Conservation (phyloP, 2,888 invertebrate species). For the Nasonovia ribisnigri region DNA sequence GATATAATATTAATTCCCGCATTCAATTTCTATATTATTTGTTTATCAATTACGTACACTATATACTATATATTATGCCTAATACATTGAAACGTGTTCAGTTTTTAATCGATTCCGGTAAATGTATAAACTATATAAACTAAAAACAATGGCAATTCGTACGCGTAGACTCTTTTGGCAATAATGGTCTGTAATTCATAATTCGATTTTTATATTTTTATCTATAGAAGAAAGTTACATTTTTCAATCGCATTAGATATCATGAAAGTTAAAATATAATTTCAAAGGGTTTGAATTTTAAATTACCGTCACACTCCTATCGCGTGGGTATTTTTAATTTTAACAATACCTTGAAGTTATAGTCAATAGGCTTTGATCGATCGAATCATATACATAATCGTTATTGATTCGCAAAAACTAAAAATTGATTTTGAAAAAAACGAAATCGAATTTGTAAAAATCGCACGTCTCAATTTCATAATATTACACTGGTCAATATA, state of each 20-base stretch:
- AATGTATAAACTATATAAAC: background rate
- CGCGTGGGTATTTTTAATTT: background rate
- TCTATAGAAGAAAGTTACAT: background rate
- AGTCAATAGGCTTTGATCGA: background rate
- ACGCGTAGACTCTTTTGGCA: background rate
- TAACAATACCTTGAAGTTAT: background rate
- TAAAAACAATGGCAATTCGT: background rate
- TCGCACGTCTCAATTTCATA: background rate
- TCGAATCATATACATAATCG: background rate
- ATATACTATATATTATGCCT: background rate
- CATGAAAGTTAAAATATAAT: background rate
- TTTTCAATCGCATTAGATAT: background rate
- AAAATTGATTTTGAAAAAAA: background rate
- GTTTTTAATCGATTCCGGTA: background rate
- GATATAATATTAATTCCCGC: background rate
- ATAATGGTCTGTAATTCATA: too few relatives aligned
- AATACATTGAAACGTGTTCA: background rate
- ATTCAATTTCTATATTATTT: background rate
- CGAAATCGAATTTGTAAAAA: conserved; percentile 22
- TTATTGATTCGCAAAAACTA: background rate
- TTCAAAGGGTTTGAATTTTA: too few relatives aligned
- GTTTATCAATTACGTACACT: background rate
- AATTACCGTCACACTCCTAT: background rate
- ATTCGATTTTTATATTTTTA: background rate
- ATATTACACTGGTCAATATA: background rate